A percentile compares a stretch with the other conserved stretches of the same genome.
phyloP scores from a whole-genome alignment of 2,888 invertebrate genomes.

The Agriopis aurantiaria region DNA sequence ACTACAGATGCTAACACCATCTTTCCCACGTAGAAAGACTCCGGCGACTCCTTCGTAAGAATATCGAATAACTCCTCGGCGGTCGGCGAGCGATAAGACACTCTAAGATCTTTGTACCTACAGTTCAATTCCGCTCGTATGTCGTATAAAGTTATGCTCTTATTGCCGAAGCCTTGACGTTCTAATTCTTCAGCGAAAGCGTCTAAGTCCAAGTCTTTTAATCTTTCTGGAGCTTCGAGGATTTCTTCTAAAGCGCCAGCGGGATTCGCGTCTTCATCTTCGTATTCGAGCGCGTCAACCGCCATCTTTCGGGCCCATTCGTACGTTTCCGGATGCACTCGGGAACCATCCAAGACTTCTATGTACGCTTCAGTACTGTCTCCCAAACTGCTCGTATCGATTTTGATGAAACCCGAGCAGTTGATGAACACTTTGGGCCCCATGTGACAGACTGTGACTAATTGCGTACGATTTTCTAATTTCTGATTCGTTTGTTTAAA shows the following conservation, averaged over 20 bases:
- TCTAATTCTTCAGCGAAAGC: conserved; percentile 99
- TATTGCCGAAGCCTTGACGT: conserved; percentile 95
- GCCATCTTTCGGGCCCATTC: conserved; percentile 99
- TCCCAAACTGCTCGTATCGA: conserved; percentile 97
- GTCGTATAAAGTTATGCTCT: conserved; percentile 98
- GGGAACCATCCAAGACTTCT: conserved; percentile 97
- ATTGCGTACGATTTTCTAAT: conserved; percentile 96
- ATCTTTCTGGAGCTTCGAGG: conserved; percentile 96
- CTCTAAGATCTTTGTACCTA: conserved; percentile 96
- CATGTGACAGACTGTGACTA: conserved; percentile 98
- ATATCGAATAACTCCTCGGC: conserved; percentile 97
- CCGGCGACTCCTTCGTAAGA: conserved; percentile 98
- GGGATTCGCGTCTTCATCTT: conserved; percentile 98
- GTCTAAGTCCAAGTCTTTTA: conserved; percentile 98
- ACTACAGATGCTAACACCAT: conserved; percentile 93
- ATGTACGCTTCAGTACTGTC: conserved; percentile 98
- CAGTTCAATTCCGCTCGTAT: conserved; percentile 98
- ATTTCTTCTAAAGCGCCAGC: conserved; percentile 99
- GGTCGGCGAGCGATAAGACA: conserved; percentile 91
- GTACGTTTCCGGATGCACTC: conserved; percentile 99
- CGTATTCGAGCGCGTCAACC: conserved; percentile 99
- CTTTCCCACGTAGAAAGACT: conserved; percentile 96
- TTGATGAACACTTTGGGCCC: conserved; percentile 99
- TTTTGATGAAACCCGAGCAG: conserved; percentile 99
- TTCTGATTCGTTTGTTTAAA: conserved; percentile 96